A percentile compares a stretch with the other conserved stretches of the same genome.
These are phyloP conservation scores for Prionace glauca DNA, from an alignment of 2,797 vertebrate genomes.

Conservation along the genomic window DNA sequence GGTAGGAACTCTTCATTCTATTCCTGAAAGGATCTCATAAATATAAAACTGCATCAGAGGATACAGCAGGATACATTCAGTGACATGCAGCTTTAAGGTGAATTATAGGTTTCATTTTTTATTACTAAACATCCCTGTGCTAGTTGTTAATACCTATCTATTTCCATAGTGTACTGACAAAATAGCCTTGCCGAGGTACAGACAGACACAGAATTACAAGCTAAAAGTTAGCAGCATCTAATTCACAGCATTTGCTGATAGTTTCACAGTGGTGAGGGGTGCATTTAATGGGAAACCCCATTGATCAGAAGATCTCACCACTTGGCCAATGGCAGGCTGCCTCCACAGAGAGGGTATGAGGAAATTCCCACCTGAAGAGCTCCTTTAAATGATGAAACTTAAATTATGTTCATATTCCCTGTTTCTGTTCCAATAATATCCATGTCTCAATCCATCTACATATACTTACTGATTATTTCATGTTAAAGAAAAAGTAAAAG, in stretches of 20 bases:
- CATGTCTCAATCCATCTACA: background rate
- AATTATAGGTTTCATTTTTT: background rate
- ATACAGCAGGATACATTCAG: background rate
- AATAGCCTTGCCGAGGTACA: background rate
- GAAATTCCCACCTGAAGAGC: too few relatives aligned
- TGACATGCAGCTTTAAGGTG: background rate
- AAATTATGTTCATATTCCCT: background rate
- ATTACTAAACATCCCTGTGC: background rate
- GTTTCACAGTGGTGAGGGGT: too few relatives aligned
- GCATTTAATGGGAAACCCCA: too few relatives aligned
- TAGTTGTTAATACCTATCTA: background rate
- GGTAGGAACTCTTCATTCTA: conserved; percentile 54
- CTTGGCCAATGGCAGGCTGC: too few relatives aligned
- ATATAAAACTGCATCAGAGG: background rate
- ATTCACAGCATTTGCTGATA: background rate
- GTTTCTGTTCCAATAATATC: background rate
- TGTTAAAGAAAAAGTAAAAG: background rate
- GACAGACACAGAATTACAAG: background rate
- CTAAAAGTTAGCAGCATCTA: background rate
- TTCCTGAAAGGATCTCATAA: too few relatives aligned
- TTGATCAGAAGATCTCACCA: too few relatives aligned
- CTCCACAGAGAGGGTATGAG: too few relatives aligned
- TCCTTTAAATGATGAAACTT: background rate
- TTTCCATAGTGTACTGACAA: background rate
- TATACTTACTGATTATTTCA: background rate